Conservation (phyloP, 2,888 invertebrate species). For the Eremobia ochroleuca region DNA sequence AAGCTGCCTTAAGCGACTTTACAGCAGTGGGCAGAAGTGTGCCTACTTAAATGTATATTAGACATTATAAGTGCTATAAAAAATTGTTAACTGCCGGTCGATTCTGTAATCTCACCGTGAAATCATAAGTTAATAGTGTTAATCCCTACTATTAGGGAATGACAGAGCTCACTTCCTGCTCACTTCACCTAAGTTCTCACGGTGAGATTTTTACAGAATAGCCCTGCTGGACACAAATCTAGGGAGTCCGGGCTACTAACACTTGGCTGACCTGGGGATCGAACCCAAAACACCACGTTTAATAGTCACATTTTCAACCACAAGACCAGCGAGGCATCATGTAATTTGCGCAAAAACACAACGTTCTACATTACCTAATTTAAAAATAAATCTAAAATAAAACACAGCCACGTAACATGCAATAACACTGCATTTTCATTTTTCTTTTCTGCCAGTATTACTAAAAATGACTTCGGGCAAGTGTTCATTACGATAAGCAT, state of each 20-base stretch:
- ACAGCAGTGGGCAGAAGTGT: background rate
- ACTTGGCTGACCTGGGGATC: background rate
- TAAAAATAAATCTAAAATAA: constrained; percentile 41
- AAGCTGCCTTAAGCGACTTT: background rate
- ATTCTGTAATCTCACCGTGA: too few relatives aligned
- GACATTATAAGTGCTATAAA: background rate
- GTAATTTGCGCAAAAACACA: constrained; percentile 12
- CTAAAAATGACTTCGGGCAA: constrained; percentile 53
- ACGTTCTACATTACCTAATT: constrained; percentile 13
- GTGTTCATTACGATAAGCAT: constrained; percentile 63
- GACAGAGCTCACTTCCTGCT: too few relatives aligned
- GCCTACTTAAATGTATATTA: background rate
- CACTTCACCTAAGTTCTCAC: too few relatives aligned
- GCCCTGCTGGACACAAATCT: background rate
- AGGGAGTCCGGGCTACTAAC: background rate
- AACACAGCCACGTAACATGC: constrained; percentile 42
- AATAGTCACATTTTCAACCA: background rate
- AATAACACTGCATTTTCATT: constrained; percentile 46
- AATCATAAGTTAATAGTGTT: too few relatives aligned
- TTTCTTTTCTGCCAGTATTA: constrained; percentile 35
- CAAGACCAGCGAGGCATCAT: background rate
- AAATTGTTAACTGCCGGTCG: background rate
- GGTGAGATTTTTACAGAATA: too few relatives aligned
- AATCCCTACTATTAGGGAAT: too few relatives aligned
- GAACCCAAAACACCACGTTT: background rate